Evolutionary conservation across 2,797 vertebrate species (phyloP).

Genomic region (Phrynocephalus vlangalii): DNA sequence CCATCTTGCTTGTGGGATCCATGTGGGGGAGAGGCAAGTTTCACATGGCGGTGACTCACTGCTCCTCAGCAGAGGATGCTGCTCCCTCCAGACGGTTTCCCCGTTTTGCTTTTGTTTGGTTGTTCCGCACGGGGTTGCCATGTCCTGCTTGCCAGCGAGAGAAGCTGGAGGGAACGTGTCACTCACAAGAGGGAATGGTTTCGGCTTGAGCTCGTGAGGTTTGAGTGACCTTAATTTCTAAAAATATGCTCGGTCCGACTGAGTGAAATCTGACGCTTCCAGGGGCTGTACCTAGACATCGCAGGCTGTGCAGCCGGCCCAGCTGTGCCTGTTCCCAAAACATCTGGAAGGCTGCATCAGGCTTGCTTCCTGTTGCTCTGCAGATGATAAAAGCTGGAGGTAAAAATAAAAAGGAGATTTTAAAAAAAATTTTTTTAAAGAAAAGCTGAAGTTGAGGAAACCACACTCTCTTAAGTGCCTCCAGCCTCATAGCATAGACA

Average conservation of each 20-base stretch:
- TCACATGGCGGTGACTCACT: constrained; percentile 46
- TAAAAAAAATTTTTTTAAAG: constrained; percentile 30
- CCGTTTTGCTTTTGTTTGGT: constrained; percentile 46
- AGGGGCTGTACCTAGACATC: constrained; percentile 21
- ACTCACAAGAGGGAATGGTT: constrained; percentile 10
- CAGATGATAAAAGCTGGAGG: constrained; percentile 62
- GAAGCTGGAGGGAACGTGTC: constrained; percentile 3
- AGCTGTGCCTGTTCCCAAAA: constrained; percentile 68
- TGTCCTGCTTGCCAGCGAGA: constrained; percentile 11
- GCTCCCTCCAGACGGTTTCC: constrained; percentile 19
- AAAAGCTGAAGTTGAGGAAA: constrained; percentile 50
- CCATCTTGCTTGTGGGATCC: neutral
- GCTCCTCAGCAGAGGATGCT: constrained; percentile 3
- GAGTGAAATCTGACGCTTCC: neutral
- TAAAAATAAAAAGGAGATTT: constrained; percentile 67
- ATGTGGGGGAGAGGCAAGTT: constrained; percentile 26
- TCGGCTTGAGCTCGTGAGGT: constrained; percentile 3
- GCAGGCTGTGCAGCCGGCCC: constrained; percentile 29
- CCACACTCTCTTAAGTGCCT: constrained; percentile 48
- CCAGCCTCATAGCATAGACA: constrained; percentile 28
- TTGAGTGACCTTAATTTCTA: constrained; percentile 23
- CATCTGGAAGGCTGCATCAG: constrained; percentile 65
- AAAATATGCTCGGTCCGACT: constrained; percentile 26
- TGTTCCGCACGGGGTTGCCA: constrained; percentile 31
- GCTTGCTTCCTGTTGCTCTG: constrained; percentile 70